Conservation (phyloP, 2,888 invertebrate genomes). For the Tenthredo scrophulariae region DNA sequence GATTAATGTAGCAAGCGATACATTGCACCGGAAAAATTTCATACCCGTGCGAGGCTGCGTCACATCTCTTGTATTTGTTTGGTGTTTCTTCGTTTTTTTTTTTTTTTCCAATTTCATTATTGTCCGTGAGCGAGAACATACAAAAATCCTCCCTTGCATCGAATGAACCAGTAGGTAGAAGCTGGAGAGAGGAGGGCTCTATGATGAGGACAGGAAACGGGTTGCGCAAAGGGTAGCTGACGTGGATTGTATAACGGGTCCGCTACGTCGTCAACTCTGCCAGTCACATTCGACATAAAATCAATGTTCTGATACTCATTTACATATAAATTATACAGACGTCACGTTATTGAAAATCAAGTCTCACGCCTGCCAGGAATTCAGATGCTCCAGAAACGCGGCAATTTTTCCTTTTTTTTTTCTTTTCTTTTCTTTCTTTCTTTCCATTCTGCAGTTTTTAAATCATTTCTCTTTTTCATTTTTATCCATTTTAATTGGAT, state of each 20-base stretch:
- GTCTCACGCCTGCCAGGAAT: slow-evolving; percentile 52
- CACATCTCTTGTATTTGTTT: not conserved
- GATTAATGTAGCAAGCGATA: not conserved
- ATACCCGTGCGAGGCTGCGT: not conserved
- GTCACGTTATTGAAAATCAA: slow-evolving; percentile 58
- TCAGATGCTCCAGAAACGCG: slow-evolving; percentile 10
- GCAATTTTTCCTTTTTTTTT: not conserved
- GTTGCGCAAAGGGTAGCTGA: slow-evolving; percentile 45
- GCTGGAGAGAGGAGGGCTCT: slow-evolving; percentile 28
- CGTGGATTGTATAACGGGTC: slow-evolving; percentile 44
- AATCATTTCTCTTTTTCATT: not conserved
- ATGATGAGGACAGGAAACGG: slow-evolving; percentile 46
- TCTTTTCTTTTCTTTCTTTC: not conserved
- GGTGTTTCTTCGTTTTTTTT: not conserved
- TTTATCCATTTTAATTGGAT: slow-evolving; percentile 46
- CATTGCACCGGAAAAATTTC: not conserved
- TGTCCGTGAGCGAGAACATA: not conserved
- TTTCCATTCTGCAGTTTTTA: not conserved
- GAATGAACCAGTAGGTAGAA: not conserved
- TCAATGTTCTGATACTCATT: slow-evolving; percentile 65
- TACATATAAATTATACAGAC: slow-evolving; percentile 63
- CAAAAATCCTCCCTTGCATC: slow-evolving; percentile 1
- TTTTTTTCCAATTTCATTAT: slow-evolving; percentile 11
- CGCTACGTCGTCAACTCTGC: slow-evolving; percentile 50
- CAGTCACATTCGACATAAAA: slow-evolving; percentile 62